Conservation (phyloP, 2,888 invertebrate species). For the Peribatodes rhomboidaria region DNA sequence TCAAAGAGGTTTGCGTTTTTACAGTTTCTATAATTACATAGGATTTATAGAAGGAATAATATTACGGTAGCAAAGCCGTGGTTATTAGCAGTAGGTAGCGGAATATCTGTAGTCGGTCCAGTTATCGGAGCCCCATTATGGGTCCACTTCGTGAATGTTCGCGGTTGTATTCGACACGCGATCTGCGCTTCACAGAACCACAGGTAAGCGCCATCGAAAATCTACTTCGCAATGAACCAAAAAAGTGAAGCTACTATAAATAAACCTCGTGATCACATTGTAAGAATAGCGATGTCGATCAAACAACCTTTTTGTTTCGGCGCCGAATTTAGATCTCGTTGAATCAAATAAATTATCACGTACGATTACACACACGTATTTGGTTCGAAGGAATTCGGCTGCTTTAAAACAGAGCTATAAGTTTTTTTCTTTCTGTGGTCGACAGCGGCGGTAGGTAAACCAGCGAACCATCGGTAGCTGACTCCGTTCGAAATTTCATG, state of each 20-base stretch:
- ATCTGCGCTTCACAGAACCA: slow-evolving; percentile 76
- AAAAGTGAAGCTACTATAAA: slow-evolving; percentile 1
- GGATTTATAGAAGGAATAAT: slow-evolving; percentile 33
- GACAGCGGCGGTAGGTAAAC: slow-evolving; percentile 81
- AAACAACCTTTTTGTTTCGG: slow-evolving; percentile 47
- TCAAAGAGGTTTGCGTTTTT: slow-evolving; percentile 34
- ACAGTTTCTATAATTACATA: slow-evolving; percentile 41
- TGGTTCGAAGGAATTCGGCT: slow-evolving; percentile 82
- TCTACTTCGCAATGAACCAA: slow-evolving; percentile 51
- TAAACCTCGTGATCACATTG: slow-evolving; percentile 40
- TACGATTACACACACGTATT: slow-evolving; percentile 83
- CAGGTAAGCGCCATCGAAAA: slow-evolving; percentile 69
- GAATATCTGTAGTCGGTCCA: slow-evolving; percentile 58
- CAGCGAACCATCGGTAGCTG: slow-evolving; percentile 86
- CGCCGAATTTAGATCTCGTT: slow-evolving; percentile 58
- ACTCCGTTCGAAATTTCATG: slow-evolving; percentile 77
- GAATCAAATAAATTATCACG: slow-evolving; percentile 81
- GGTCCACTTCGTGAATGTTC: slow-evolving; percentile 65
- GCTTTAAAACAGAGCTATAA: slow-evolving; percentile 73
- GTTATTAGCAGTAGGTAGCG: slow-evolving; percentile 47
- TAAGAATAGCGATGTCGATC: slow-evolving; percentile 48
- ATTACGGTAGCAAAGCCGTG: slow-evolving; percentile 47
- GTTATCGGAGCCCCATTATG: slow-evolving; percentile 62
- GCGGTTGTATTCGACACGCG: slow-evolving; percentile 73
- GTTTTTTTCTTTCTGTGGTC: slow-evolving; percentile 74